Percentiles rank a stretch among this genome's conserved stretches.
Conservation (phyloP, 2,113 vertebrate genomes). For the Ceuthmochares aereus region DNA sequence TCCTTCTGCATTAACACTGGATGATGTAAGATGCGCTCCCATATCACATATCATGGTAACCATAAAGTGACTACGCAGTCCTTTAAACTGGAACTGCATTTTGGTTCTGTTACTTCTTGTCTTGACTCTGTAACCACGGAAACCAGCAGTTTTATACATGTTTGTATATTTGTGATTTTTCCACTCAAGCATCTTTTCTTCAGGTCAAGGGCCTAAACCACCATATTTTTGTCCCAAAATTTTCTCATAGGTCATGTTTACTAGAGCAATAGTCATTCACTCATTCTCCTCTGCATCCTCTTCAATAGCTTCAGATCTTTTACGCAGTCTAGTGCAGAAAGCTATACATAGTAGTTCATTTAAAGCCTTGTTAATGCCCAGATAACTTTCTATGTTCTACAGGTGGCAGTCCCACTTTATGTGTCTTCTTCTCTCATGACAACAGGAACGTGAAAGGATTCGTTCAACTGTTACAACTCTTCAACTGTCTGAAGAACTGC, state of each 20-base stretch:
- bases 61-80: accelerated
- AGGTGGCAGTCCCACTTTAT: background rate
- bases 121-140: background rate
- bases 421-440: background rate
- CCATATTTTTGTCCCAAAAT: background rate
- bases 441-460: background rate
- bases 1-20: background rate
- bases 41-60: background rate
- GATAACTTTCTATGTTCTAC: background rate
- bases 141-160: background rate
- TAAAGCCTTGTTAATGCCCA: background rate
- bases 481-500: background rate
- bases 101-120: background rate
- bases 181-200: background rate
- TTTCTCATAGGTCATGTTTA: background rate
- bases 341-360: background rate
- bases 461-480: background rate
- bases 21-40: background rate
- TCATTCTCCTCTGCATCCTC: background rate
- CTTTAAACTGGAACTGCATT: background rate
- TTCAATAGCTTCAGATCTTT: background rate
- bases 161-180: background rate
- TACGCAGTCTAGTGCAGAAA: background rate
- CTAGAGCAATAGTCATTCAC: background rate
- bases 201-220: background rate